Percentiles rank a stretch among this genome's conserved stretches.
Conservation (phyloP, 2,113 vertebrate genomes). For the Melanerpes formicivorus region DNA sequence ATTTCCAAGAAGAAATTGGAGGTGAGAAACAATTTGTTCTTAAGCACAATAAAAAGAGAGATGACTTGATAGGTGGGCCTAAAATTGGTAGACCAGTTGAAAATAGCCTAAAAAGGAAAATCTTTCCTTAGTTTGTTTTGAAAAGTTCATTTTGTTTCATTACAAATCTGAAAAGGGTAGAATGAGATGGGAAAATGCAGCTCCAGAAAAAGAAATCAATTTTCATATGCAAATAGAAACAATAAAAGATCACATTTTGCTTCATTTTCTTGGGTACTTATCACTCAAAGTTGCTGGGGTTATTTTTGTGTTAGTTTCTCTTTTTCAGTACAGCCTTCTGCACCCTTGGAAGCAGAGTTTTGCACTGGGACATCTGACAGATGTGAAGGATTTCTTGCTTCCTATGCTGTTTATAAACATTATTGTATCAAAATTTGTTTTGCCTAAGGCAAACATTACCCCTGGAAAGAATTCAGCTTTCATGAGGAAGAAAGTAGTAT, state of each 20-base stretch:
- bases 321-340: not conserved
- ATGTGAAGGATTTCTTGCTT: slow-evolving; percentile 18
- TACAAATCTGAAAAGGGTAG: not conserved
- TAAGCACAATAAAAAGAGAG: not conserved
- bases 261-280: not conserved
- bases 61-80: not conserved
- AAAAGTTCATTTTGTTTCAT: not conserved
- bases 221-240: not conserved
- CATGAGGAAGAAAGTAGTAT: not conserved
- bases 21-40: not conserved
- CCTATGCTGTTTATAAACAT: slow-evolving; percentile 57
- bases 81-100: not conserved
- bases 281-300: not conserved
- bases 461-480: slow-evolving; percentile 63
- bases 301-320: not conserved
- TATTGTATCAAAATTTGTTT: slow-evolving; percentile 47
- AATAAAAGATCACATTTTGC: not conserved
- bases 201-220: not conserved
- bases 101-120: not conserved
- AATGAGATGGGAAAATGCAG: not conserved
- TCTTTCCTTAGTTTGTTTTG: not conserved
- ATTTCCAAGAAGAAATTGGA: not conserved
- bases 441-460: slow-evolving; percentile 68
- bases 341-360: not conserved
- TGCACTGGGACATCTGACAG: not conserved